These are phyloP conservation scores for Cottus gobio DNA, from an alignment of 2,113 vertebrate genomes.

Conservation along the genomic window DNA sequence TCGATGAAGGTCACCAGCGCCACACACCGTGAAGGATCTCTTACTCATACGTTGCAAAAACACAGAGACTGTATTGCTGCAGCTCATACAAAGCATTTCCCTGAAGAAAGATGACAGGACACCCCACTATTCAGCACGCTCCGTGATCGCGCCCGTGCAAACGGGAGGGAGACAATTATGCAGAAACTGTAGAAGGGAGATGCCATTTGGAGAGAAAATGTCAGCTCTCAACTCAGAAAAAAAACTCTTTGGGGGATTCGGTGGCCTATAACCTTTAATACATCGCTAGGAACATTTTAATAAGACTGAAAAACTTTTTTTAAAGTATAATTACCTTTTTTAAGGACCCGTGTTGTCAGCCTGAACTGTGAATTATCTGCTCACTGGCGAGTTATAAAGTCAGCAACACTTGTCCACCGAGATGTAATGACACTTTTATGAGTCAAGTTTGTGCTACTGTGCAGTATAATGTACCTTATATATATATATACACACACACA, in stretches of 20 bases:
- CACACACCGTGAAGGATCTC: neutral
- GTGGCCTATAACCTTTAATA: slow-evolving; percentile 22
- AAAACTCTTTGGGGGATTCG: slow-evolving; percentile 12
- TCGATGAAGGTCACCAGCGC: neutral
- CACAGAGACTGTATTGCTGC: neutral
- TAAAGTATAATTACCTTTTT: neutral
- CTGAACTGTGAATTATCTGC: neutral
- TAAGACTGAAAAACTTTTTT: neutral
- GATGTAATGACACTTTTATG: neutral
- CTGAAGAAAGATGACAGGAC: neutral
- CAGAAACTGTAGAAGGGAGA: neutral
- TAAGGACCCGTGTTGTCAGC: neutral
- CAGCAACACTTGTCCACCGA: neutral
- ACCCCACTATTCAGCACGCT: neutral
- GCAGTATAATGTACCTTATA: neutral
- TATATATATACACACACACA: no score
- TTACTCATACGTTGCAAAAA: neutral
- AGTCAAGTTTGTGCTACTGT: neutral
- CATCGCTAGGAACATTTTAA: neutral
- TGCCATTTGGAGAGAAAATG: slow-evolving; percentile 62
- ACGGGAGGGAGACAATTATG: neutral
- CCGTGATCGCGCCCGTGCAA: neutral
- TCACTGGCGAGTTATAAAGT: neutral
- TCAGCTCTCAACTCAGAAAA: slow-evolving; percentile 35
- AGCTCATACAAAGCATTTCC: neutral